Evolutionary conservation across 1,140 invertebrate species (phyloP), one percentile per base, ranked within the genome.

Genomic region (Cotesia chilonis): DNA sequence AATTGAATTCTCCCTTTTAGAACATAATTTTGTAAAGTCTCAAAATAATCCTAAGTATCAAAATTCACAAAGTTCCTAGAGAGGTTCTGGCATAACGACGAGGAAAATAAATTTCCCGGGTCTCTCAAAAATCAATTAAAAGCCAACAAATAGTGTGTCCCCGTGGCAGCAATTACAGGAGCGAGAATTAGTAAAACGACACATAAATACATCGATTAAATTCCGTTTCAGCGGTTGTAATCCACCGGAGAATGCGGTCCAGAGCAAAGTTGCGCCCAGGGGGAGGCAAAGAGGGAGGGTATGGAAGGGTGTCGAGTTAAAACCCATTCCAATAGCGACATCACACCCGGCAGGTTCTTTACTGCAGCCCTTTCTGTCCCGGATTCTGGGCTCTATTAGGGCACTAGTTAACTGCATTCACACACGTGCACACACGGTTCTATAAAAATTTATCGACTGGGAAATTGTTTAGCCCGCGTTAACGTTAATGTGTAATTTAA

Each of bases 391-490:
- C 71, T 36, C 68, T 72, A 68, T 73, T 47, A 47, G 41, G 6
- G 10, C 6, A 47, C 41, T 47, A 59, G 14, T 59, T 59, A 17
- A 17, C 57, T 20, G 20, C 20, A 59, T 14, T 17, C 4, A 59
- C 57, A 59, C 57, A 59, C 57, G 57, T 59, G 57, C 20, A 59
- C 20, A 59, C 17, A 59, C 20, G 57, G 84, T 87, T 86, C 84
- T 87, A 87, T 87, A 87, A 87, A 87, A 87, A 87, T 87, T 87
- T 87, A 87, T 87, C 85, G 85, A 86, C 85, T 87, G 85, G 85
- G 78, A 87, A 87, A 87, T 87, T 87, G 86, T 87, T 87, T 87
- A 81, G 83, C 84, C 41, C 10, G 41, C 41, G 41, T 47, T 6
- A 47, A 47, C 41, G 41, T 47, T 9, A 47, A 47, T 47, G 81